Evolutionary conservation across 2,113 vertebrate genomes (phyloP), one percentile per base, ranked within the genome.

Genomic region (Oryzias woworae): DNA sequence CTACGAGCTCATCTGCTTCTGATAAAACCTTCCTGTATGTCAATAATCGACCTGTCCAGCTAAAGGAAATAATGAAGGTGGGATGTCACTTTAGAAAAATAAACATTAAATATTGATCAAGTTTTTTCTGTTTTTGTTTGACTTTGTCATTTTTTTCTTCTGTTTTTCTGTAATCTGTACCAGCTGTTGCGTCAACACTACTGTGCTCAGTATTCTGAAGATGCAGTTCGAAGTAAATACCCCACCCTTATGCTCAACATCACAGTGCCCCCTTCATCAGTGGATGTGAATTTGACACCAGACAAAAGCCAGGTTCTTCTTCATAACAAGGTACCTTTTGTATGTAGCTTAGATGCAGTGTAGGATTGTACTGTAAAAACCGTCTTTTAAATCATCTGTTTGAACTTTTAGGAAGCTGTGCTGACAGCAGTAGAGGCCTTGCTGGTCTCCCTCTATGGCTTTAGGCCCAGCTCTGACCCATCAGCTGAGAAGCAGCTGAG

Each of bases 51-150:
- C 96, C 97, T 1, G 85, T 98, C 71, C 90, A 94, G 71, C 92
- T 94, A 12, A 98, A 96, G 87, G 95, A 98, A n/a, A 92, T 98
- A 63, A 82, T 96, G 68, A 99, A 98, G 95, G 97, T 99, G 94
- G 67, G 61, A 13, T 44, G 15, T 41, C 7, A 15, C 46, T 63
- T 31, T 48, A 0, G 2, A 56, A 36, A 1, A 58, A 47, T 54
- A 41, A 14, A 18, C 14, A 2, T 28, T 20, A n/a, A 36, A 0
- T 7, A 0, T n/a, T 46, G 23, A 20, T 58, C 12, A 14, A 44
- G 17, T 0, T n/a, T 1, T 36, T 36, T 36, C 36, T 14, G 1
- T 0, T 58, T 58, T 52, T 28, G 18, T 14, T 0, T 13, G 7
- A 62, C 41, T 8, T 1, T 0, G 2, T 58, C 16, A 7, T 64